Evolutionary conservation across 1,140 invertebrate species (phyloP).

Genomic region (Ceratina calcarata): DNA sequence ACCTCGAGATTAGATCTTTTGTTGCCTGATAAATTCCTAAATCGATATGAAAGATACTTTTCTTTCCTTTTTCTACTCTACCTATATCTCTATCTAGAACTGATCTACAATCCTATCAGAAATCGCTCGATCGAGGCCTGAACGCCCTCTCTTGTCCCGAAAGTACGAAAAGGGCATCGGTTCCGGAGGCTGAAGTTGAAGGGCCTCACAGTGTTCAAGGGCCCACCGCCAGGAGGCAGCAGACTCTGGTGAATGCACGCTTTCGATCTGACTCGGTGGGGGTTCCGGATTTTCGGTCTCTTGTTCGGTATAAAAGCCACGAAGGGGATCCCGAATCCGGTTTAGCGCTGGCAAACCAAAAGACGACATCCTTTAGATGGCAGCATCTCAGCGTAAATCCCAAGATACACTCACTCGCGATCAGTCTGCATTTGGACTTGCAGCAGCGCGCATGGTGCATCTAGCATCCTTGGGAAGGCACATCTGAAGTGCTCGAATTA

Average conservation of each 20-base stretch:
- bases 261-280: not conserved
- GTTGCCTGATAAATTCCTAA: slow-evolving; percentile 18
- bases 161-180: slow-evolving; percentile 10
- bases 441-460: slow-evolving; percentile 2
- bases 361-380: slow-evolving; percentile 58
- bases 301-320: not conserved
- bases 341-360: slow-evolving; percentile 28
- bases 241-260: slow-evolving; percentile 52
- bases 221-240: slow-evolving; percentile 72
- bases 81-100: not conserved
- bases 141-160: slow-evolving; percentile 27
- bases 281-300: slow-evolving; percentile 58
- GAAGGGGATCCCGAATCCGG: slow-evolving; percentile 2
- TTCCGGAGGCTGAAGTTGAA: slow-evolving; percentile 6
- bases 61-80: not conserved
- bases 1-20: slow-evolving; percentile 44
- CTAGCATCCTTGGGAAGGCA: no score
- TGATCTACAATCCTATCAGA: not conserved
- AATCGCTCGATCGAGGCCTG: not conserved
- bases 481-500: not conserved
- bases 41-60: not conserved
- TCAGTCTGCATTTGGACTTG: slow-evolving; percentile 57
- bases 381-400: slow-evolving; percentile 50
- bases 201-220: slow-evolving; percentile 52
- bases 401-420: not conserved